Evolutionary conservation across 2,888 invertebrate species (phyloP), one percentile per base, ranked within the genome.

Genomic region (Noctua pronuba): DNA sequence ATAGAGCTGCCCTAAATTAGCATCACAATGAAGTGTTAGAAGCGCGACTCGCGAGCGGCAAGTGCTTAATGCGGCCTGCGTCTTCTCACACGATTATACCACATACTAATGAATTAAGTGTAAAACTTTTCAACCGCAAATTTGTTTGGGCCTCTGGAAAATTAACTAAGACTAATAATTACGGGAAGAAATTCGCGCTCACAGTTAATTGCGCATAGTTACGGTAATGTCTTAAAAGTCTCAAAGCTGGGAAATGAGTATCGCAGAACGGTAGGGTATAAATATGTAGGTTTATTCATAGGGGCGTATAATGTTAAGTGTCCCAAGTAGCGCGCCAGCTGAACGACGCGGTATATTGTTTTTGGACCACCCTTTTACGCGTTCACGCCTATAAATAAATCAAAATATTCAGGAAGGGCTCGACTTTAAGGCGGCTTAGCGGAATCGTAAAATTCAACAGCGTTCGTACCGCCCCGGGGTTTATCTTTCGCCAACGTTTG

Each of bases 361-460:
- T 95, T 95, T 94, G 92, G 94, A 94, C 94, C 94, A 95, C 95
- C 96, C 96, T 95, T 96, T 96, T 95, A 95, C 95, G 94, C 95
- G 92, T 95, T 95, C 92, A 94, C 94, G 94, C 95, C 95, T 94
- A 95, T 96, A 96, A 96, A 96, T 96, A 96, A 96, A 96, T 96
- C 96, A 96, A 96, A 96, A 96, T 96, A 96, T 96, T 96, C 96
- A 96, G 96, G 95, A 95, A 96, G 95, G 96, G 96, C 95, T 93
- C 95, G 95, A 95, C 95, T 96, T 96, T 95, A 95, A 95, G 96
- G 95, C 95, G 96, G 96, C 96, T 96, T 96, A 96, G 95, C 94
- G 93, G 95, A 96, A 96, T 96, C 96, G 95, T 96, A 96, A 96
- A 96, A 96, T 96, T 96, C 96, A 96, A 96, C 96, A 96, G 93